These are phyloP conservation scores for Synergus umbraculus DNA, from an alignment of 2,888 invertebrate genomes.

Conservation along the genomic window DNA sequence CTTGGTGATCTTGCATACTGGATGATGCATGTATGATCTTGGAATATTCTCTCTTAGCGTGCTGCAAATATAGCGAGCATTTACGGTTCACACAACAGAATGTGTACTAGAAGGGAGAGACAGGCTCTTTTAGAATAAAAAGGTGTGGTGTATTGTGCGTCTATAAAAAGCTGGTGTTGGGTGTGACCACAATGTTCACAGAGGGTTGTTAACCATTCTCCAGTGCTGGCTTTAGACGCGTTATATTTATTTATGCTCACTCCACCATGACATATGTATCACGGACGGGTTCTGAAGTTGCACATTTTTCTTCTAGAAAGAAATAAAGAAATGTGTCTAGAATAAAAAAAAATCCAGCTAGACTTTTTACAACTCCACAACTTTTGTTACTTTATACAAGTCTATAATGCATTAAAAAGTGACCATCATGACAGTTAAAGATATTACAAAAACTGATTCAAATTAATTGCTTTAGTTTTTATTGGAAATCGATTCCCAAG, in stretches of 20 bases:
- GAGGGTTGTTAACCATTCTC: conserved; percentile 36
- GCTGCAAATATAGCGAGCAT: conserved; percentile 19
- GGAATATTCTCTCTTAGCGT: background rate
- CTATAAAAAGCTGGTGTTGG: conserved; percentile 23
- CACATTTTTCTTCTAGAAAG: background rate
- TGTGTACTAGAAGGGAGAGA: conserved; percentile 1
- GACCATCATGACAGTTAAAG: background rate
- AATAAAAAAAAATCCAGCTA: background rate
- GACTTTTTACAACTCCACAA: background rate
- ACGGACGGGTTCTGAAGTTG: conserved; percentile 7
- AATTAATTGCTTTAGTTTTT: conserved; percentile 28
- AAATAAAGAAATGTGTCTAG: background rate
- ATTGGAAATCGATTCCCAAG: conserved; percentile 23
- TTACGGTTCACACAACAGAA: background rate
- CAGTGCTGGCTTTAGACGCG: conserved; percentile 13
- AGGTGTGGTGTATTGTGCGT: conserved; percentile 21
- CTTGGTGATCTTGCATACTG: conserved; percentile 16
- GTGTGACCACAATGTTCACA: conserved; percentile 30
- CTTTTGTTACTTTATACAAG: background rate
- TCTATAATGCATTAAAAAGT: background rate
- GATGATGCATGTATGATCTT: conserved; percentile 31
- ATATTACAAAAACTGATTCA: background rate
- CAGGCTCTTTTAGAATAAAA: conserved; percentile 25
- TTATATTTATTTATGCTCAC: conserved; percentile 34
- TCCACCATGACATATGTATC: conserved; percentile 21